Conservation (phyloP, 1,140 invertebrate genomes). For the Linepithema humile region DNA sequence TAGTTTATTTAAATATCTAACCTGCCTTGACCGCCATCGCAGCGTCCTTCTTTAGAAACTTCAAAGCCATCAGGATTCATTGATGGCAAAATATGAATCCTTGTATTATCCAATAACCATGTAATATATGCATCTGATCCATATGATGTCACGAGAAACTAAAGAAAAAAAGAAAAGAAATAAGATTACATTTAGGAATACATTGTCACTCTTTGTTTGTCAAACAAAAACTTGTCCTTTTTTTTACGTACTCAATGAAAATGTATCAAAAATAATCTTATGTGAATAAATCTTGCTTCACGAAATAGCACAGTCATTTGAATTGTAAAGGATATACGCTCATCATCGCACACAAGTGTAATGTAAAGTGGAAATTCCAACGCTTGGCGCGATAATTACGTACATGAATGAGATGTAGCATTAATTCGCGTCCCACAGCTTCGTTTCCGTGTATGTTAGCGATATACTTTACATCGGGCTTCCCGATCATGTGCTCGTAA, state of each 20-base stretch:
- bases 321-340: background rate
- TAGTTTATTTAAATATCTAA: constrained; percentile 74
- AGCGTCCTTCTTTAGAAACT: constrained; percentile 93
- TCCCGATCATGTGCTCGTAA: constrained; percentile 95
- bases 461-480: constrained; percentile 96
- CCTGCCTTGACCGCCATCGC: constrained; percentile 93
- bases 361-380: constrained; percentile 61
- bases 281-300: background rate
- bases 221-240: background rate
- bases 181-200: background rate
- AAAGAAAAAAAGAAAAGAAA: constrained; percentile 66
- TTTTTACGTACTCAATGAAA: background rate
- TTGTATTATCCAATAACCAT: constrained; percentile 94
- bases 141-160: constrained; percentile 94
- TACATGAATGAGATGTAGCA: constrained; percentile 94
- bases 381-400: constrained; percentile 67
- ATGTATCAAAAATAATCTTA: background rate
- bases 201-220: background rate
- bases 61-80: constrained; percentile 97
- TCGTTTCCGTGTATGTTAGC: constrained; percentile 97
- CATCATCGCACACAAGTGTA: constrained; percentile 38
- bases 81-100: constrained; percentile 96
- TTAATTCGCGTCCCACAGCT: constrained; percentile 93
- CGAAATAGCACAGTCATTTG: background rate
- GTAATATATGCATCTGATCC: constrained; percentile 91